A percentile compares a stretch with the other conserved stretches of the same genome.
Evolutionary conservation across 2,888 invertebrate species (phyloP).

Genomic region (Mystacides longicornis): DNA sequence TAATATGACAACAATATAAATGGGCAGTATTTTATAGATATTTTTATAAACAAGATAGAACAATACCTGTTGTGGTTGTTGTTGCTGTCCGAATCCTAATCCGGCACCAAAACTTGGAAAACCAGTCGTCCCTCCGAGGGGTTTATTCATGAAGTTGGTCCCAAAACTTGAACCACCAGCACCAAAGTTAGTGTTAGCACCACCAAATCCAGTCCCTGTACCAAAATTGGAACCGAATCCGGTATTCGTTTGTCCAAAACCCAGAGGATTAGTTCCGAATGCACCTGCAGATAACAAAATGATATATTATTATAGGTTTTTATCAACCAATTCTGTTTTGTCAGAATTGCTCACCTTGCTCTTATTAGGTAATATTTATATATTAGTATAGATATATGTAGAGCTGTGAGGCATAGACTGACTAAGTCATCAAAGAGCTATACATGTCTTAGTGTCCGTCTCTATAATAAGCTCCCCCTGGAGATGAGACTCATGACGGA

Average conservation of each 20-base stretch:
- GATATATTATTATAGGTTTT: no score
- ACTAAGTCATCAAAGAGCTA: no score
- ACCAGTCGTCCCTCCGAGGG: slow-evolving; percentile 31
- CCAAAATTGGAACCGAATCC: slow-evolving; percentile 33
- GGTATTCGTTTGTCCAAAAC: slow-evolving; percentile 29
- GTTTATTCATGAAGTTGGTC: slow-evolving; percentile 15
- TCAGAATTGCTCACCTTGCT: no score
- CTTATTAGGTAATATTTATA: no score
- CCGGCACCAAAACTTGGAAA: slow-evolving; percentile 46
- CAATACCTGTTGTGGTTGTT: slow-evolving; percentile 35
- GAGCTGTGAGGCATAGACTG: no score
- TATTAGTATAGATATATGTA: no score
- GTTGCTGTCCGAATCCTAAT: slow-evolving; percentile 46
- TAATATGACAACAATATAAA: no score
- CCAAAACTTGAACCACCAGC: slow-evolving; percentile 11
- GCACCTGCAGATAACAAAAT: slow-evolving; percentile 6
- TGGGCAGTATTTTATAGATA: neutral
- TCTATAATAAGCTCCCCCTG: no score
- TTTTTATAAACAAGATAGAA: no score
- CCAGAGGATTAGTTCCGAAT: slow-evolving; percentile 27
- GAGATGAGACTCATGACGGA: no score
- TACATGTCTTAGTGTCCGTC: no score
- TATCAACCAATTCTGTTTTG: no score
- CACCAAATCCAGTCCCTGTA: slow-evolving; percentile 16
- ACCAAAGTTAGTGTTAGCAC: slow-evolving; percentile 11